A percentile compares a stretch with the other conserved stretches of the same genome.
Conservation (phyloP, 2,888 invertebrate genomes). For the Ochropleura plecta region DNA sequence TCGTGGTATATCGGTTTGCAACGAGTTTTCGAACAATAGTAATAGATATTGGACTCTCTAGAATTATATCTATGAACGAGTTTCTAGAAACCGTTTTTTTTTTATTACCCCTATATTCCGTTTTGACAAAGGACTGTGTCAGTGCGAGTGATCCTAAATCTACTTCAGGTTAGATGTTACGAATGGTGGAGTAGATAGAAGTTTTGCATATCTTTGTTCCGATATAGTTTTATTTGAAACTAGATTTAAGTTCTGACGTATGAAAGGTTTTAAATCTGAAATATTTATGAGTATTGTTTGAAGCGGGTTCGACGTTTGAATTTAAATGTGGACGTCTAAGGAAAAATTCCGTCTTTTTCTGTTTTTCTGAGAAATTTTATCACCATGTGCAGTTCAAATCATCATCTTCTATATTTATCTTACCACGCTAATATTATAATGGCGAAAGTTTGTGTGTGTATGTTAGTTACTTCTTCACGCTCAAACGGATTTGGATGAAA, state of each 20-base stretch:
- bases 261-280: constrained; percentile 6
- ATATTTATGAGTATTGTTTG: constrained; percentile 10
- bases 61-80: constrained; percentile 50
- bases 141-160: constrained; percentile 37
- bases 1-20: constrained; percentile 74
- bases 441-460: no score
- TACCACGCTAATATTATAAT: no score
- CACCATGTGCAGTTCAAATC: no score
- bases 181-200: constrained; percentile 23
- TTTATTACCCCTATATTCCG: constrained; percentile 4
- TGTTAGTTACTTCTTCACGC: no score
- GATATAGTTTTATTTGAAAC: constrained; percentile 15
- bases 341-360: no score
- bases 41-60: constrained; percentile 52
- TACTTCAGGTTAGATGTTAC: constrained; percentile 13
- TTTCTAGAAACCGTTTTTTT: constrained; percentile 17
- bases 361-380: no score
- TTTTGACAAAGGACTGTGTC: constrained; percentile 28
- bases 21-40: constrained; percentile 66
- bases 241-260: constrained; percentile 4
- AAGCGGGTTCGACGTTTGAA: not conserved
- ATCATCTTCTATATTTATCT: no score
- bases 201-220: constrained; percentile 28
- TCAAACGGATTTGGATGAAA: no score
- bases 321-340: not conserved